Conservation (phyloP, 2,113 vertebrate species). For the Muscicapa adusta region DNA sequence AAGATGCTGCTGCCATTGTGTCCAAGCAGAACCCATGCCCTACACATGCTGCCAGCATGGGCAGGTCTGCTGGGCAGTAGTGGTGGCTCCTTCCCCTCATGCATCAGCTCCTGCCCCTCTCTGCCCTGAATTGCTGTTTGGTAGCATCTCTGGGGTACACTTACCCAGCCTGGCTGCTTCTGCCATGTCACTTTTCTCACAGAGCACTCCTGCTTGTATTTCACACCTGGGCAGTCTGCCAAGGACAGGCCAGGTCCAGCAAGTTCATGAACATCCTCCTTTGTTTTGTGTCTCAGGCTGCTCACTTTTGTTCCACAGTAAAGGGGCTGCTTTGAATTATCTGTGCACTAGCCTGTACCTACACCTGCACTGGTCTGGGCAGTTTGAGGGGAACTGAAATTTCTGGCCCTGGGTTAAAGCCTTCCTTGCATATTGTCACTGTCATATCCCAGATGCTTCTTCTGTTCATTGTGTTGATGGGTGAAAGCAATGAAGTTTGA, state of each 20-base stretch:
- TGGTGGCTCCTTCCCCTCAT: neutral
- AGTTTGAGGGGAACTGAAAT: neutral
- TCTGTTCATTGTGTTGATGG: neutral
- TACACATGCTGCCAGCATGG: neutral
- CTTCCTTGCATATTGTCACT: neutral
- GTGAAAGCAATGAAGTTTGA: neutral
- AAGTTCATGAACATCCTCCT: neutral
- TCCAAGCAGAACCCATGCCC: neutral
- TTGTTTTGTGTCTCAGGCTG: neutral
- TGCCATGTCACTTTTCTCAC: neutral
- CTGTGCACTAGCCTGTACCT: neutral
- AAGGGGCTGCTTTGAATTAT: neutral
- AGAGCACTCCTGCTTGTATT: neutral
- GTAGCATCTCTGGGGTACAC: neutral
- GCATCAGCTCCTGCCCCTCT: neutral
- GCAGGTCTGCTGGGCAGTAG: neutral
- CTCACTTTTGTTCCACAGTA: neutral
- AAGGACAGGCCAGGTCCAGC: neutral
- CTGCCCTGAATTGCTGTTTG: rapidly evolving
- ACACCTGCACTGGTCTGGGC: neutral
- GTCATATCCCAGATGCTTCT: neutral
- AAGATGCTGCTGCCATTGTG: neutral
- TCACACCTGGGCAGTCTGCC: neutral
- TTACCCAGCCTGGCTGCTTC: neutral
- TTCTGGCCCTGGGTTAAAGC: neutral